phyloP scores from a whole-genome alignment of 2,797 vertebrate genomes.

The Atherinosoma microstoma region DNA sequence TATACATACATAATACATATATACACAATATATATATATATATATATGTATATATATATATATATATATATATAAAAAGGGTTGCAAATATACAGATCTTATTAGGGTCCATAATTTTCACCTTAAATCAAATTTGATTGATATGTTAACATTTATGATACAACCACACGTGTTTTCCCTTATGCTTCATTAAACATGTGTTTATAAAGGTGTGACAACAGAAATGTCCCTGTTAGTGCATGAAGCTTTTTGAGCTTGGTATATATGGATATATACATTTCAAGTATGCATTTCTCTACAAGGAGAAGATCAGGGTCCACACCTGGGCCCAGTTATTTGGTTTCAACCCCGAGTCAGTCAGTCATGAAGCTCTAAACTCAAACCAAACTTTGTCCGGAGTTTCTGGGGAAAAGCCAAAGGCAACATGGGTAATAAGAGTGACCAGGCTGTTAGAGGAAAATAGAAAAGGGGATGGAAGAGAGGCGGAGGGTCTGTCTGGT shows the following conservation, averaged over 20 bases:
- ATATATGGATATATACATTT: background rate
- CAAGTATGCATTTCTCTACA: background rate
- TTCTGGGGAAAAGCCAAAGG: constrained; percentile 69
- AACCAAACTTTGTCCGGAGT: constrained; percentile 39
- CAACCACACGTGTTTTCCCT: no score
- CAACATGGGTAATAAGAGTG: constrained; percentile 76
- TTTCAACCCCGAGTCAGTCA: constrained; percentile 21
- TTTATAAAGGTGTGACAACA: background rate
- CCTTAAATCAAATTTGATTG: background rate
- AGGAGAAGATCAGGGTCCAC: background rate
- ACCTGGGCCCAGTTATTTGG: constrained; percentile 37
- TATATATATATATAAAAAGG: no score
- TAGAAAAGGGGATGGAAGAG: constrained; percentile 67
- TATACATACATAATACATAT: no score
- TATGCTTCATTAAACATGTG: background rate
- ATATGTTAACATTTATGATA: background rate
- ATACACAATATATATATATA: no score
- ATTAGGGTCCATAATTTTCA: no score
- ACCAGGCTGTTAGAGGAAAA: constrained; percentile 70
- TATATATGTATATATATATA: no score
- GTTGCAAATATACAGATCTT: no score
- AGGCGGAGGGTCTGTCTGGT: constrained; percentile 79
- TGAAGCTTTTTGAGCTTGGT: no score
- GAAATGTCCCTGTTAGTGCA: no score
- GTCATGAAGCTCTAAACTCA: constrained; percentile 43